phyloP scores from a whole-genome alignment of 2,113 vertebrate species.

The Pyxicephalus adspersus region DNA sequence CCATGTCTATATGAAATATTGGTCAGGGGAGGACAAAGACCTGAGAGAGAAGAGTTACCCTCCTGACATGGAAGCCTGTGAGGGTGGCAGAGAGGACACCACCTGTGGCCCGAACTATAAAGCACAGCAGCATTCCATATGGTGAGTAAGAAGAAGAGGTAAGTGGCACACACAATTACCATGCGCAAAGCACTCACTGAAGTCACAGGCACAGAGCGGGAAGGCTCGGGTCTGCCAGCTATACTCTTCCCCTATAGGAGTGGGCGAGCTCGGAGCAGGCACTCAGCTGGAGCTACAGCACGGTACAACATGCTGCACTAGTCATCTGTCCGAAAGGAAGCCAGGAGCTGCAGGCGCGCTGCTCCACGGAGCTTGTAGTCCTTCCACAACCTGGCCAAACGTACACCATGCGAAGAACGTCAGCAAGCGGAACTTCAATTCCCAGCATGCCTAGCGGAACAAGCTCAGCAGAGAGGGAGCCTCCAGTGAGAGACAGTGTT shows the following conservation, averaged over 20 bases:
- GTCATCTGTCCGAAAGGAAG: slow-evolving; percentile 46
- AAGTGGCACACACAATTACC: neutral
- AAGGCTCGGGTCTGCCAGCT: neutral
- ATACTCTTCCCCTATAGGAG: neutral
- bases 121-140: slow-evolving; percentile 1
- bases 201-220: neutral
- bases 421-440: neutral
- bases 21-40: too few relatives aligned
- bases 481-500: neutral
- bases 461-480: neutral
- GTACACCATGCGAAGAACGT: neutral
- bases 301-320: slow-evolving; percentile 58
- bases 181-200: neutral
- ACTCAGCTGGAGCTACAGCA: slow-evolving; percentile 43
- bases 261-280: slow-evolving; percentile 4
- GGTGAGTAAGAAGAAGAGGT: neutral
- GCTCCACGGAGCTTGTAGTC: slow-evolving; percentile 44
- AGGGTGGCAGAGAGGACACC: neutral
- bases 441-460: neutral
- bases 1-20: too few relatives aligned
- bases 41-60: too few relatives aligned
- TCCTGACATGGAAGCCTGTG: too few relatives aligned
- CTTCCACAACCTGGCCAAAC: neutral
- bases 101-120: slow-evolving; percentile 11
- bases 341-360: slow-evolving; percentile 4